Conservation (phyloP, 2,888 invertebrate genomes). For the Rotaria macrura region DNA sequence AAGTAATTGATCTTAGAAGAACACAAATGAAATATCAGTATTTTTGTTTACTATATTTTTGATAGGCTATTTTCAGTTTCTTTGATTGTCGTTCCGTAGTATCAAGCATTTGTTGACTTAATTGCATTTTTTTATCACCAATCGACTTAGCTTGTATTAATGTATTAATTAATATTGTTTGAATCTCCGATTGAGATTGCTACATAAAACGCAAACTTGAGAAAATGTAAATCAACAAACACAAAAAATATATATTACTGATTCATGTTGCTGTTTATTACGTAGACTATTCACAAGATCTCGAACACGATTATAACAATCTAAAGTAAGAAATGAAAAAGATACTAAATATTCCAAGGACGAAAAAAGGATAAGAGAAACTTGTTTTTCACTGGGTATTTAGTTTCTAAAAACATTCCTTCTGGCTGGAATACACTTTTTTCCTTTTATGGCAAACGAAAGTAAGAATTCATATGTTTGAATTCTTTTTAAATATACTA, state of each 20-base stretch:
- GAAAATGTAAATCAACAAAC: background rate
- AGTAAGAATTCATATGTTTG: no score
- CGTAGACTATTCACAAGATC: background rate
- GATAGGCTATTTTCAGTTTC: background rate
- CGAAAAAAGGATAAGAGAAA: no score
- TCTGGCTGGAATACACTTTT: no score
- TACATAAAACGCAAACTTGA: background rate
- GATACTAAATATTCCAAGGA: no score
- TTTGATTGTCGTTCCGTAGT: background rate
- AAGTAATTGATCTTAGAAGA: background rate
- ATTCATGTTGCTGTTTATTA: background rate
- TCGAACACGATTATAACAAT: background rate
- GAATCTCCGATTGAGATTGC: background rate
- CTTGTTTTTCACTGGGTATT: no score
- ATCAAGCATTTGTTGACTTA: slow-evolving; percentile 22
- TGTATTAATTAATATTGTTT: background rate
- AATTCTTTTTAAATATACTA: no score
- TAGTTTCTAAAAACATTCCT: no score
- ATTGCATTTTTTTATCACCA: slow-evolving; percentile 4
- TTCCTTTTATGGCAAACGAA: no score
- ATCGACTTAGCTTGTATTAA: background rate
- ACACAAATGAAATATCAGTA: no score
- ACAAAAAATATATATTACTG: background rate
- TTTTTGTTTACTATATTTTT: slow-evolving; percentile 5
- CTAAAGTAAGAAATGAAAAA: background rate